phyloP scores from a whole-genome alignment of 2,888 invertebrate genomes.

The Idaea dimidiata region DNA sequence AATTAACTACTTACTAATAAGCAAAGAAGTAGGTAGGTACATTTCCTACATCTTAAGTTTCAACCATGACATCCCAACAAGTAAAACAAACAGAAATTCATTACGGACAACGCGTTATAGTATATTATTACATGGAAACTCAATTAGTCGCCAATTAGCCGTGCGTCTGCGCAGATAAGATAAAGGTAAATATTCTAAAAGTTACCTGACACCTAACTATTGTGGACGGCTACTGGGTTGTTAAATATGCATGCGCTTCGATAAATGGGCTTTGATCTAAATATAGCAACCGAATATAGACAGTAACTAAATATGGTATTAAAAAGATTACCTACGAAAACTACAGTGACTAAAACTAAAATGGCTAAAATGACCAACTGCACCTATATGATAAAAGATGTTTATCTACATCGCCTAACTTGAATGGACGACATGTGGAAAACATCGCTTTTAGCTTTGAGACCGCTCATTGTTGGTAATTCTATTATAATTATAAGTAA shows the following conservation, averaged over 20 bases:
- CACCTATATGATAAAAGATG: no score
- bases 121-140: conserved; percentile 70
- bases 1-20: neutral
- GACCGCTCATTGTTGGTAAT: no score
- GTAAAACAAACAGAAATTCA: conserved; percentile 32
- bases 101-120: conserved; percentile 44
- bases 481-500: no score
- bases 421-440: no score
- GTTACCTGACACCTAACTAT: conserved; percentile 65
- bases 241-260: neutral
- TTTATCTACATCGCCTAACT: no score
- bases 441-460: no score
- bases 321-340: no score
- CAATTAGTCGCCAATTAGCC: conserved; percentile 72
- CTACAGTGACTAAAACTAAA: no score
- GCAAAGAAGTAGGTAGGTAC: neutral
- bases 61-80: neutral
- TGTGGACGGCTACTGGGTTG: conserved; percentile 13
- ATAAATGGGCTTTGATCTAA: neutral
- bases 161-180: conserved; percentile 53
- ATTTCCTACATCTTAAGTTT: neutral
- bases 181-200: conserved; percentile 60
- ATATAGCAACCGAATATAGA: no score
- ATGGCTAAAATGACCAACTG: no score
- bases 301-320: no score